These are phyloP conservation scores for Loxodonta africana DNA, from an alignment of 2,113 vertebrate genomes.

Conservation along the genomic window DNA sequence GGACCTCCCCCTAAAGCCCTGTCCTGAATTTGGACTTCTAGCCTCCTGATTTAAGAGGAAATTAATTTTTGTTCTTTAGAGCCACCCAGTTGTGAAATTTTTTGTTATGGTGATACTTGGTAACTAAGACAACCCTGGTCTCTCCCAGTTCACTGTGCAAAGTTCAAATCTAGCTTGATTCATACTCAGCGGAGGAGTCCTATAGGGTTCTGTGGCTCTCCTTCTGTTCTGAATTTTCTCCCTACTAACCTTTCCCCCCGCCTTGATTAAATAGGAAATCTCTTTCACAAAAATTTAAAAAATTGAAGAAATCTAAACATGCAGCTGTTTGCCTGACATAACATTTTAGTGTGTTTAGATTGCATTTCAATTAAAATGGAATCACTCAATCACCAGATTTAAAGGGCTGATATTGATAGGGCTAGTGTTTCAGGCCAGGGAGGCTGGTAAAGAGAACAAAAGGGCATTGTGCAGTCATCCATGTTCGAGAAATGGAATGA, in stretches of 20 bases:
- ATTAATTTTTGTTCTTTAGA: neutral
- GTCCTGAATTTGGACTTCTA: neutral
- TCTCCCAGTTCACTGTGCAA: neutral
- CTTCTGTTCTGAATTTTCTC: neutral
- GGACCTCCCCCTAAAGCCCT: neutral
- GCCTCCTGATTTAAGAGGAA: neutral
- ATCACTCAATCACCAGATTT: neutral
- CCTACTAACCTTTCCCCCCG: neutral
- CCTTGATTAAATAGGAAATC: constrained; percentile 43
- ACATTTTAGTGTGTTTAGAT: constrained; percentile 11
- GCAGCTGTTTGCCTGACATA: neutral
- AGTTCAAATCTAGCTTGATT: neutral
- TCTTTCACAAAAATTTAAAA: constrained; percentile 47
- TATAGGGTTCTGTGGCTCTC: neutral
- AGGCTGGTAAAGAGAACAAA: neutral
- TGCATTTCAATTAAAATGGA: constrained; percentile 58
- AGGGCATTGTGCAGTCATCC: neutral
- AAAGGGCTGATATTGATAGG: neutral
- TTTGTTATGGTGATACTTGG: neutral
- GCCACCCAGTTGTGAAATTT: neutral
- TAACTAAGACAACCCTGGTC: neutral
- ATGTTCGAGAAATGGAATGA: neutral
- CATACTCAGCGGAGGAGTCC: neutral
- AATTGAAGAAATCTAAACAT: neutral
- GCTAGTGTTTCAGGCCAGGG: neutral